A percentile compares a stretch with the other conserved stretches of the same genome.
phyloP scores from a whole-genome alignment of 2,797 vertebrate genomes.

The Paratrypauchen microcephalus region DNA sequence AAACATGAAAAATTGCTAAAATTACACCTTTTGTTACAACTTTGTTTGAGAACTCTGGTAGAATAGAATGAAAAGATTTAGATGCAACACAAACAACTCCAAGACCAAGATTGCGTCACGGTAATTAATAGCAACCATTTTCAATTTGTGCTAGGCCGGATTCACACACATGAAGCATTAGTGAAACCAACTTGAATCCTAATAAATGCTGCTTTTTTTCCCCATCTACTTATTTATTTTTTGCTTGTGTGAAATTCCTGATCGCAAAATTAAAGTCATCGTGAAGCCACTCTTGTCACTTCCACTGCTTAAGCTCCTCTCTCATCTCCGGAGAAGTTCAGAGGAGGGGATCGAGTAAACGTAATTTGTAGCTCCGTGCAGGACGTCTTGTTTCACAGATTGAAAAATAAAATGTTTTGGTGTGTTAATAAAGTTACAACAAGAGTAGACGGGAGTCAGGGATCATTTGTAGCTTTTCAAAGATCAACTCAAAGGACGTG shows the following conservation, averaged over 20 bases:
- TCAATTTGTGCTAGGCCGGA: slow-evolving; percentile 28
- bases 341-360: slow-evolving; percentile 16
- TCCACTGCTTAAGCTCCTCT: slow-evolving; percentile 1
- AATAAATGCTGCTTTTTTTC: slow-evolving; percentile 55
- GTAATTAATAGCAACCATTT: slow-evolving; percentile 68
- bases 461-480: slow-evolving; percentile 16
- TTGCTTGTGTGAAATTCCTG: slow-evolving; percentile 38
- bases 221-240: not conserved
- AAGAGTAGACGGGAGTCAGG: slow-evolving; percentile 13
- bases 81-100: slow-evolving; percentile 9
- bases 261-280: slow-evolving; percentile 55
- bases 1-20: not conserved
- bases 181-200: slow-evolving; percentile 36
- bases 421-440: slow-evolving; percentile 37
- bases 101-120: slow-evolving; percentile 52
- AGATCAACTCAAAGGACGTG: not conserved
- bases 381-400: slow-evolving; percentile 36
- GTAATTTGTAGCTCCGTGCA: slow-evolving; percentile 29
- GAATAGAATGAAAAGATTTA: slow-evolving; percentile 25
- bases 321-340: slow-evolving; percentile 19
- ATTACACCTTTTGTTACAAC: slow-evolving; percentile 16
- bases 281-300: not conserved
- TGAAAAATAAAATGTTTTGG: slow-evolving; percentile 12
- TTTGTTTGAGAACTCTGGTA: slow-evolving; percentile 17
- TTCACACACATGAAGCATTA: slow-evolving; percentile 4